Evolutionary conservation across 2,113 vertebrate species (phyloP), one percentile per base, ranked within the genome.

Genomic region (Pachypanchax playfairii): DNA sequence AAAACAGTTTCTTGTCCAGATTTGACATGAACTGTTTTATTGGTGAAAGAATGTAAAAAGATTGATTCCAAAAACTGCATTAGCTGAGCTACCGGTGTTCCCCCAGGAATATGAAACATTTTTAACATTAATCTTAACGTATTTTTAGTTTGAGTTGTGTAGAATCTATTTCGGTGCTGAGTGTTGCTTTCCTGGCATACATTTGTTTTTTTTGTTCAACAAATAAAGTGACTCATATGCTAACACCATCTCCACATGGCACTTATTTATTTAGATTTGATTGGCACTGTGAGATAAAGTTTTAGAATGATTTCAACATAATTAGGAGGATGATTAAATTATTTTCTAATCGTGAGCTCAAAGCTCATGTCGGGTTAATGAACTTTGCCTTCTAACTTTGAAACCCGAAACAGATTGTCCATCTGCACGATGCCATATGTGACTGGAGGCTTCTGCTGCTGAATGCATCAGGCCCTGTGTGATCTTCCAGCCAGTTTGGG

Each of bases 321-420:
- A 87, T 79, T 76, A 73, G 65, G 17, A 36, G 62, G 57, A 54
- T 69, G 81, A 87, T 80, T 76, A 85, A 85, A 85, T 82, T 55
- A 73, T 73, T 77, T 80, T 80, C 73, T 79, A 78, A 80, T 77
- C 28, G 68, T 44, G 3, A 71, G 44, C 81, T 77, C 73, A 50
- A 66, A 80, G 79, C 77, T 75, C 46, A 1, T 25, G 67, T 41
- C 48, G 71, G 35, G 68, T 77, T 87, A 82, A 86, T 82, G 82
- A 86, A 85, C 83, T 83, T 74, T 79, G 76, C 70, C 78, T 82
- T 62, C 77, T 61, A 81, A 84, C 83, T 87, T 74, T 80, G 79
- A 85, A 81, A 82, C 73, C 63, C 5, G 65, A 68, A 75, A 83
- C 86, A 86, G 88, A 82, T 75, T 69, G 77, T 76, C 79, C 78